phyloP scores from a whole-genome alignment of 2,888 invertebrate genomes.

The Dascillus cervinus region DNA sequence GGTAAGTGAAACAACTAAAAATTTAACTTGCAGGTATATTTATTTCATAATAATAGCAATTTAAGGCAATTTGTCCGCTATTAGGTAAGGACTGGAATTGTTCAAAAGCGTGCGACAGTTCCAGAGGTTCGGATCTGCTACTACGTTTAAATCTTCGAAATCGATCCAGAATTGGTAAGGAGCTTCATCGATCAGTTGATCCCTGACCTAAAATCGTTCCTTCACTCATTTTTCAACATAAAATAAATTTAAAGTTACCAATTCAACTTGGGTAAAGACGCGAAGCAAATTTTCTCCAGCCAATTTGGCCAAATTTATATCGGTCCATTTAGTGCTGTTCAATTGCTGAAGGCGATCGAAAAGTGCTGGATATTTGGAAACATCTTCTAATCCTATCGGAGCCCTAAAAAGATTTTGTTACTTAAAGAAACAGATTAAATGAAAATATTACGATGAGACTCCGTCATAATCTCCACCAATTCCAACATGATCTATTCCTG shows the following conservation, averaged over 20 bases:
- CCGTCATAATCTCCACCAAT: conserved; percentile 50
- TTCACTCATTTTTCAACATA: conserved; percentile 3
- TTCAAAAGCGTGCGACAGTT: conserved; percentile 8
- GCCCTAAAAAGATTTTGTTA: conserved; percentile 43
- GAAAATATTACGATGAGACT: conserved; percentile 30
- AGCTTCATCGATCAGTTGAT: conserved; percentile 10
- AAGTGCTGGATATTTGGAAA: conserved; percentile 61
- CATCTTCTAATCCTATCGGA: conserved; percentile 60
- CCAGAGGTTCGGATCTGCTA: conserved; percentile 7
- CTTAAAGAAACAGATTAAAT: background rate
- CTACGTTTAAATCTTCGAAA: conserved; percentile 12
- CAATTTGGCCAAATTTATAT: conserved; percentile 42
- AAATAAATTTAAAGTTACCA: conserved; percentile 22
- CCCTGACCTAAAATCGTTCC: conserved; percentile 15
- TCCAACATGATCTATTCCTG: conserved; percentile 46
- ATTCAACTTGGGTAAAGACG: conserved; percentile 40
- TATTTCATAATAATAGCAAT: too few species aligned
- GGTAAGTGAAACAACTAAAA: too few species aligned
- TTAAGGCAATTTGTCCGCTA: too few species aligned
- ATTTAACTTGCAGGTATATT: too few species aligned
- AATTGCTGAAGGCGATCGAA: conserved; percentile 40
- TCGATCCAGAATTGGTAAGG: conserved; percentile 19
- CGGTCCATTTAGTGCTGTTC: conserved; percentile 36
- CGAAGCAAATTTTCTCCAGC: conserved; percentile 45
- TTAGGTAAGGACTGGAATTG: conserved; percentile 7